Conservation (phyloP, 2,888 invertebrate genomes). For the Iphiclides podalirius region DNA sequence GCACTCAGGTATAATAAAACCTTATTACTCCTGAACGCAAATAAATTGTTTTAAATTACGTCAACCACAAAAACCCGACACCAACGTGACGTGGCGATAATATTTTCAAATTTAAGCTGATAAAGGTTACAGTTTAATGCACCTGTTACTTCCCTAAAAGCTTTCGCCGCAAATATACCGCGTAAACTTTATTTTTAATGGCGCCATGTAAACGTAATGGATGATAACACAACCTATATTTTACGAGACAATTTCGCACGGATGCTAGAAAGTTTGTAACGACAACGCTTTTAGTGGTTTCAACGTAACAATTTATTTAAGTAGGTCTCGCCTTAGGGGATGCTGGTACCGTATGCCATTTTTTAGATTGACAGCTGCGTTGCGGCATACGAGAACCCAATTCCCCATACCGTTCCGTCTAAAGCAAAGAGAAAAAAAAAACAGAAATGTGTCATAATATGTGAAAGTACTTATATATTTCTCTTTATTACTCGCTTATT, state of each 20-base stretch:
- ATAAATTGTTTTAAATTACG: too few relatives aligned
- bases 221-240: slow-evolving; percentile 68
- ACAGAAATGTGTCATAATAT: slow-evolving; percentile 4
- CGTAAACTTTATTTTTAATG: slow-evolving; percentile 74
- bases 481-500: too few relatives aligned
- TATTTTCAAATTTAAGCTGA: slow-evolving; percentile 66
- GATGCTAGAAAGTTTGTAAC: slow-evolving; percentile 63
- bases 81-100: slow-evolving; percentile 40
- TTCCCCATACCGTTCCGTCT: too few relatives aligned
- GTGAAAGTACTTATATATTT: too few relatives aligned
- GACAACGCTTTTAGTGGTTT: slow-evolving; percentile 60
- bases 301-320: slow-evolving; percentile 35
- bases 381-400: neutral
- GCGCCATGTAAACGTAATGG: slow-evolving; percentile 67
- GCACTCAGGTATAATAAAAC: too few relatives aligned
- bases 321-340: slow-evolving; percentile 31
- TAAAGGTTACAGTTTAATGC: slow-evolving; percentile 62
- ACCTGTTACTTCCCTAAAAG: slow-evolving; percentile 73
- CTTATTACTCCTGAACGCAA: too few relatives aligned
- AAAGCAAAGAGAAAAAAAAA: neutral
- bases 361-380: slow-evolving; percentile 30
- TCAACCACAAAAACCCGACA: slow-evolving; percentile 26
- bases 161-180: slow-evolving; percentile 60
- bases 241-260: slow-evolving; percentile 68
- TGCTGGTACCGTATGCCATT: slow-evolving; percentile 29